Conservation (phyloP, 1,140 invertebrate genomes). For the Drosophila saltans region DNA sequence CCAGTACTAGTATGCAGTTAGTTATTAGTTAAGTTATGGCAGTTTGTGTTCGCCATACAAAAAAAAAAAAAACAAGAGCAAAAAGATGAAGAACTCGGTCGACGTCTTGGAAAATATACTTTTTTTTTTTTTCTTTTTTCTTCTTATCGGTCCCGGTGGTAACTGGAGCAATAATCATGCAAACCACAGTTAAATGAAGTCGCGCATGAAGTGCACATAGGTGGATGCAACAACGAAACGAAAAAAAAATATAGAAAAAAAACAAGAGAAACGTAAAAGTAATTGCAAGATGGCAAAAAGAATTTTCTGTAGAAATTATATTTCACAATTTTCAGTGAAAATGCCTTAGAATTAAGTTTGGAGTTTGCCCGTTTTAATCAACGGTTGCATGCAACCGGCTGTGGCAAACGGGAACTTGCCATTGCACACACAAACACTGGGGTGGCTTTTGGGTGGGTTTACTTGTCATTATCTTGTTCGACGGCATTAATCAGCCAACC, state of each 20-base stretch:
- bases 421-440: constrained; percentile 31
- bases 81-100: constrained; percentile 25
- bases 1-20: background rate
- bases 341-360: constrained; percentile 74
- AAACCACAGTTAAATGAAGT: constrained; percentile 76
- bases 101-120: constrained; percentile 38
- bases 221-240: constrained; percentile 12
- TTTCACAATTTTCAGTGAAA: constrained; percentile 73
- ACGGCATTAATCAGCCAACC: constrained; percentile 52
- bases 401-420: constrained; percentile 55
- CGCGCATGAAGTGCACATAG: constrained; percentile 60
- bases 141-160: constrained; percentile 46
- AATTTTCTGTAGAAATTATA: constrained; percentile 71
- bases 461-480: constrained; percentile 62
- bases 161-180: constrained; percentile 79
- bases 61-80: constrained; percentile 17
- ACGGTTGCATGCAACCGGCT: constrained; percentile 69
- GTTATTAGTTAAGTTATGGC: constrained; percentile 27
- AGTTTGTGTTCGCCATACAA: constrained; percentile 57
- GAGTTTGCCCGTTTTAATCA: constrained; percentile 71
- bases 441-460: constrained; percentile 66
- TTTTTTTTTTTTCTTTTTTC: constrained; percentile 28
- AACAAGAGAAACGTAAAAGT: constrained; percentile 62
- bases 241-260: constrained; percentile 34
- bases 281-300: constrained; percentile 61